These are phyloP conservation scores for Paraescarpia echinospica DNA, from an alignment of 1,140 invertebrate genomes.

Conservation along the genomic window DNA sequence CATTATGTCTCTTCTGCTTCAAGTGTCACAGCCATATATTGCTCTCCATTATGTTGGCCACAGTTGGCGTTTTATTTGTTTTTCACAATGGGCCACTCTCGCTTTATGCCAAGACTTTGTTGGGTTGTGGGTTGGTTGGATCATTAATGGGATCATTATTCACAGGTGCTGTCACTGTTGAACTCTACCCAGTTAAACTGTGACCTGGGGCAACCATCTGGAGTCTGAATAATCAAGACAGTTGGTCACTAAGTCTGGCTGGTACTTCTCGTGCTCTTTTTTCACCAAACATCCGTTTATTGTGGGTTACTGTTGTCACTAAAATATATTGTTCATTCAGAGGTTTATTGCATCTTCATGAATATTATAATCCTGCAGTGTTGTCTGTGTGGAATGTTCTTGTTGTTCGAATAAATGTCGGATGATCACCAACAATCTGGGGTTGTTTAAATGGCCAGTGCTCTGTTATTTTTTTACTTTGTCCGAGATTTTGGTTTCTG, in stretches of 20 bases:
- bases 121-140: neutral
- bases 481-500: too few species aligned
- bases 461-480: too few species aligned
- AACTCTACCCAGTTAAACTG: neutral
- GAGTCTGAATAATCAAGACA: neutral
- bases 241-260: neutral
- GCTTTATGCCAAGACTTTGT: neutral
- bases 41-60: neutral
- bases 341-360: neutral
- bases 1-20: too few species aligned
- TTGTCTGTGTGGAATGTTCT: neutral
- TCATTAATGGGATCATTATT: neutral
- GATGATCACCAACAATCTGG: neutral
- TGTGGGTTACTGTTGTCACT: neutral
- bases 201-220: neutral
- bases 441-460: too few species aligned
- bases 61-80: neutral
- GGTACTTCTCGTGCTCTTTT: neutral
- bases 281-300: neutral
- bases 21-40: neutral
- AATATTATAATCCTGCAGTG: neutral
- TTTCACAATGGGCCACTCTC: neutral
- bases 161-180: neutral
- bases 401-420: neutral
- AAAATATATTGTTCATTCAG: neutral